A percentile compares a stretch with the other conserved stretches of the same genome.
Conservation (phyloP, 2,888 invertebrate species). For the Taphrorychus bicolor region DNA sequence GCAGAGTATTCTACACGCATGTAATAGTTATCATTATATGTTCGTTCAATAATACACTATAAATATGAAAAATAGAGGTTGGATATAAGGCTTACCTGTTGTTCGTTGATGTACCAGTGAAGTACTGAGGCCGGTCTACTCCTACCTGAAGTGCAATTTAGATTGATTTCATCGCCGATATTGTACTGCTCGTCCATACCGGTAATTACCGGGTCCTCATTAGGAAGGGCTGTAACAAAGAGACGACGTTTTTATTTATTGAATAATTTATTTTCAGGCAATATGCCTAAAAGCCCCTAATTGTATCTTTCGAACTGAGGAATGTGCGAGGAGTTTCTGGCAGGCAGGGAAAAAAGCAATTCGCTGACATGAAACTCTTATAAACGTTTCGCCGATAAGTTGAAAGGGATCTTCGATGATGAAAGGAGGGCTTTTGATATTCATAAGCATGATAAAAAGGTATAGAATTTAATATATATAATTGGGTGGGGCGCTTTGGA, state of each 20-base stretch:
- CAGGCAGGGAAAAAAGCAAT: neutral
- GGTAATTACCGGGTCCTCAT: slow-evolving; percentile 76
- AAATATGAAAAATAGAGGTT: no score
- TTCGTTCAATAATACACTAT: no score
- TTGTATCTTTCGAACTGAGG: no score
- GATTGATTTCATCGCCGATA: slow-evolving; percentile 74
- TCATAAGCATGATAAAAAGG: neutral
- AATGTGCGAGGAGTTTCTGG: no score
- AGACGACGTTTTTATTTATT: neutral
- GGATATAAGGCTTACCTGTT: slow-evolving; percentile 66
- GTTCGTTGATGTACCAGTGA: slow-evolving; percentile 81
- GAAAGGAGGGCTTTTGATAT: neutral
- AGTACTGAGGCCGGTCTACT: slow-evolving; percentile 78
- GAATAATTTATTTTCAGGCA: no score
- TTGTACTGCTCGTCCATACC: slow-evolving; percentile 77
- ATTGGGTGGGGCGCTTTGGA: neutral
- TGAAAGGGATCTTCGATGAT: neutral
- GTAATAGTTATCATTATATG: neutral
- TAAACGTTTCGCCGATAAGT: neutral
- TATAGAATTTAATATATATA: neutral
- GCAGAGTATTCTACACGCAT: no score
- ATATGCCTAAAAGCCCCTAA: neutral
- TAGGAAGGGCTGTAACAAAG: slow-evolving; percentile 64
- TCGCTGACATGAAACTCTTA: neutral
- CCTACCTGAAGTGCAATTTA: slow-evolving; percentile 80